These are phyloP conservation scores for Petrocephalus zakoni DNA, from an alignment of 2,113 vertebrate species.

Conservation along the genomic window DNA sequence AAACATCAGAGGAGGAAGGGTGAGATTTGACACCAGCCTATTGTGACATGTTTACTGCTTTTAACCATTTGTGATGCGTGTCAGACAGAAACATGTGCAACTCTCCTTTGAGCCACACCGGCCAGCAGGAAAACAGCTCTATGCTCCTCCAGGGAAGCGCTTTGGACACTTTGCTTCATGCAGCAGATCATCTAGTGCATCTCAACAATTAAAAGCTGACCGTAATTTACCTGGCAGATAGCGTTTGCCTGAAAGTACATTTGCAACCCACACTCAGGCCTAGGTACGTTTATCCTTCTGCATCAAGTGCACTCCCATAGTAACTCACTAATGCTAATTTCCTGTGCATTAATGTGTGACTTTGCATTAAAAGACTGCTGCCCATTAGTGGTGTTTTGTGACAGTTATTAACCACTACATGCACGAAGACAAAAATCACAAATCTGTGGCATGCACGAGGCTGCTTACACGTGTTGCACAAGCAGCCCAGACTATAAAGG, in stretches of 20 bases:
- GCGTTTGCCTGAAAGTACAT: neutral
- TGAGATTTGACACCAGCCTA: neutral
- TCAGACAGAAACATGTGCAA: neutral
- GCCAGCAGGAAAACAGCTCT: neutral
- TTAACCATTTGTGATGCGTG: neutral
- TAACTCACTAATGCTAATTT: neutral
- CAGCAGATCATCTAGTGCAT: too few species aligned
- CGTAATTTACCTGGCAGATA: neutral
- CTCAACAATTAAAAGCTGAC: neutral
- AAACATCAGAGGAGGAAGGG: neutral
- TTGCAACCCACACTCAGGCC: neutral
- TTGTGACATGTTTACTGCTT: neutral
- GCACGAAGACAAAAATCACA: neutral
- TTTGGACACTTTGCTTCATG: neutral
- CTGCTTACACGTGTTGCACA: neutral
- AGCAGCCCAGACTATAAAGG: neutral
- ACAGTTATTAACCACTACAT: neutral
- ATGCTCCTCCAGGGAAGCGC: neutral
- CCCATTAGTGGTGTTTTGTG: neutral
- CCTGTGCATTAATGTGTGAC: neutral
- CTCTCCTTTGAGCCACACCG: neutral
- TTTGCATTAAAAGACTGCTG: neutral
- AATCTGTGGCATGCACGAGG: neutral
- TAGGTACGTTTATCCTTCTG: neutral
- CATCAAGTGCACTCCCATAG: neutral